Base-by-base conservation (phyloP, 2,888 invertebrate species). In the Galeruca laticollis region DNA sequence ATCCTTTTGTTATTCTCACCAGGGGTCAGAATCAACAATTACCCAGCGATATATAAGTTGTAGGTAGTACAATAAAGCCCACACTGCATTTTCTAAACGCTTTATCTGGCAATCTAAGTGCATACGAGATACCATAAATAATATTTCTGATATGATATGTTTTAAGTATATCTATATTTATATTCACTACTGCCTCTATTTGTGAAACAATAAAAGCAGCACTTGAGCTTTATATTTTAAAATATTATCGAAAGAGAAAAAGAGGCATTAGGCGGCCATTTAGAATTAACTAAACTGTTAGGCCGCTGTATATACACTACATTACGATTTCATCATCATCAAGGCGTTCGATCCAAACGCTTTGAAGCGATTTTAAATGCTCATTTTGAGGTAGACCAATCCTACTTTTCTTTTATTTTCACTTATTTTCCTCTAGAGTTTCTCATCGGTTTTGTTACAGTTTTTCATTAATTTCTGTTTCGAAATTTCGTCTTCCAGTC, bases 31-130 rank as follows among this genome's bases (percentile, higher is more conserved):
- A 57, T 57, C 56, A 18, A 57, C 56, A 57, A 57, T 57, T 57
- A 57, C 56, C 26, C 18, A 18, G 35, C 26, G n/a, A 35, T 57
- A 57, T 57, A 57, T 33, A 33, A 57, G 18, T 57, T 35, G 64
- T 65, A 65, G 64, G 64, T 65, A 65, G 49, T 31, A 65, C 43
- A 65, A 65, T 65, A 65, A 65, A 57, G 57, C 64, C 47, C 43
- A 65, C 57, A 57, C 43, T 57, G 57, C 47, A 9, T 47, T 43
- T 57, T 65, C 40, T 43, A 47, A 57, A 57, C 13, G 64, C 49
- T 43, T 47, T 47, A 65, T 65, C 64, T 33, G 35, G 47, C 49
- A 43, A 65, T 65, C 64, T 65, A 35, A 57, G 33, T 57, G 35
- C 15, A 57, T 65, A 47, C 56, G 33, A 65, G 64, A 47, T 47